These are phyloP conservation scores for Pyrgilauda ruficollis DNA, from an alignment of 2,113 vertebrate species.

Conservation along the genomic window DNA sequence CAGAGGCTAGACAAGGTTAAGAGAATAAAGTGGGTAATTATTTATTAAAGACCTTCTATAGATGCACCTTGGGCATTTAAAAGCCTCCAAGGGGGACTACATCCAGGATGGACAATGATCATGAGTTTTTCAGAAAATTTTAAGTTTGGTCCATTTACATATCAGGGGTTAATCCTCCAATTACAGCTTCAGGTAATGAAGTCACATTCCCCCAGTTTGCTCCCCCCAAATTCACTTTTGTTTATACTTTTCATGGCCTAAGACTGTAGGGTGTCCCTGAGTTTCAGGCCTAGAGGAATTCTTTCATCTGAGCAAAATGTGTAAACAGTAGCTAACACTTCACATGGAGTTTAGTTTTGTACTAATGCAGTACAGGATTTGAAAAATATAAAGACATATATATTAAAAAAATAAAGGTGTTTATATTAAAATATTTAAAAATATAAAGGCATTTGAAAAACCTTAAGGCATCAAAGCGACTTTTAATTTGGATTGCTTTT, in stretches of 20 bases:
- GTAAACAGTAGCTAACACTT: background rate
- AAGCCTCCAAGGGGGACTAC: accelerated
- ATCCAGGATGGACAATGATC: background rate
- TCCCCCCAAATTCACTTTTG: background rate
- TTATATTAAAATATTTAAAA: background rate
- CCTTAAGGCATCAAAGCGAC: accelerated
- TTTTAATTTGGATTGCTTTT: too few species aligned
- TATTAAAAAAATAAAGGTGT: too few species aligned
- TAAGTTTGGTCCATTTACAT: background rate
- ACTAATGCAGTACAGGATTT: background rate
- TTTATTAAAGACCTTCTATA: background rate
- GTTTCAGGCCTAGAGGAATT: background rate
- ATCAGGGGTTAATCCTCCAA: background rate
- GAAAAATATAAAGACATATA: background rate
- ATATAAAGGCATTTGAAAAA: background rate
- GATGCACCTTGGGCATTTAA: background rate
- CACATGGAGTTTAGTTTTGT: background rate
- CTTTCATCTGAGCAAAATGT: background rate
- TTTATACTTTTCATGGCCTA: background rate
- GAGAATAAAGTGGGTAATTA: background rate
- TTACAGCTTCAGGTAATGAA: background rate
- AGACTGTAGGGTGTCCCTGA: too few species aligned
- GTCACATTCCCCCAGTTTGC: background rate
- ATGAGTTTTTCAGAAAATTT: background rate
- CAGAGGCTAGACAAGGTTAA: background rate